A percentile compares a stretch with the other conserved stretches of the same genome.
Evolutionary conservation across 2,888 invertebrate species (phyloP).

Genomic region (Volucella inflata): DNA sequence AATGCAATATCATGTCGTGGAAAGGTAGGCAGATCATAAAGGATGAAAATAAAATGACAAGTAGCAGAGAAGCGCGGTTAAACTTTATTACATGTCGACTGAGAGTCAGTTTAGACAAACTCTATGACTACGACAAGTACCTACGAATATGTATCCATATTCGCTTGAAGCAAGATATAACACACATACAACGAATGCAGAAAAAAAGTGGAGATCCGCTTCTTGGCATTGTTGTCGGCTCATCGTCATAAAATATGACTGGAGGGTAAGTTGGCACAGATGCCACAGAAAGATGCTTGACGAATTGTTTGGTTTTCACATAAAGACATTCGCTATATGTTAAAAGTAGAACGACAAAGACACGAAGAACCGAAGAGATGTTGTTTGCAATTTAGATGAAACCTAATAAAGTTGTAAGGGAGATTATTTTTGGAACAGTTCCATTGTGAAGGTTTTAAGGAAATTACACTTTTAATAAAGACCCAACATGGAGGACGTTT

Average conservation of each 20-base stretch:
- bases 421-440: conserved; percentile 3
- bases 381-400: background rate
- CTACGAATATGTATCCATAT: conserved; percentile 6
- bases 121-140: conserved; percentile 45
- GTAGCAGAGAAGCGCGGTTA: conserved; percentile 61
- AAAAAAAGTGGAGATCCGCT: conserved; percentile 31
- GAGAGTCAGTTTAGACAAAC: conserved; percentile 66
- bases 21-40: conserved; percentile 42
- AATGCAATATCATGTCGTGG: conserved; percentile 25
- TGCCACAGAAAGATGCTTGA: background rate
- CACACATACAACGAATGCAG: conserved; percentile 42
- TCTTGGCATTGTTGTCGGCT: conserved; percentile 45
- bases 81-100: conserved; percentile 68
- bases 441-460: too few species aligned
- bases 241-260: conserved; percentile 10
- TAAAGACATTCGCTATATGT: conserved; percentile 4
- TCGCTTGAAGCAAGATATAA: conserved; percentile 31
- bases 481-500: too few species aligned
- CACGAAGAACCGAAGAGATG: background rate
- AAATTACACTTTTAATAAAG: too few species aligned
- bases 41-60: conserved; percentile 45
- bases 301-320: background rate
- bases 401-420: conserved; percentile 2
- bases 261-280: too few species aligned
- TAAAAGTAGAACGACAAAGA: background rate